These are phyloP conservation scores for Scaptomyza cyrtandrae DNA, from an alignment of 2,888 invertebrate genomes.

Conservation along the genomic window DNA sequence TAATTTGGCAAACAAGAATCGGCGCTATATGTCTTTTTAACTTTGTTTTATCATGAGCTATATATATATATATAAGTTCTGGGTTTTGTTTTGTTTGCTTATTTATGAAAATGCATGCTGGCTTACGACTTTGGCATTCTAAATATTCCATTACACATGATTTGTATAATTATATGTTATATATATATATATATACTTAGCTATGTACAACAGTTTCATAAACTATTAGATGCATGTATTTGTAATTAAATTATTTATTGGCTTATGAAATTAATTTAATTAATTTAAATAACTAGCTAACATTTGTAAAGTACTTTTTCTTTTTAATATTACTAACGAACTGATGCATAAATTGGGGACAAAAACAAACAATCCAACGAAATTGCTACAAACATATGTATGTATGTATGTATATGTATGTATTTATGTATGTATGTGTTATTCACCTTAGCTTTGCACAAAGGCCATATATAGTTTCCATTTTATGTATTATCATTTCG, in stretches of 20 bases:
- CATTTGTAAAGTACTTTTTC: constrained; percentile 55
- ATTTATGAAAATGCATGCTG: constrained; percentile 75
- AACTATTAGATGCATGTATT: constrained; percentile 62
- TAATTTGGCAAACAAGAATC: constrained; percentile 51
- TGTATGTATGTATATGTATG: constrained; percentile 15
- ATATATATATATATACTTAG: constrained; percentile 37
- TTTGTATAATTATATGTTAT: constrained; percentile 43
- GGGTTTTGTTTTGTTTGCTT: not conserved
- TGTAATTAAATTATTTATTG: constrained; percentile 25
- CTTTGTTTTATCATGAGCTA: constrained; percentile 33
- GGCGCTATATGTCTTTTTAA: constrained; percentile 32
- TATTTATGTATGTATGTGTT: constrained; percentile 17
- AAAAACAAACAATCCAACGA: constrained; percentile 67
- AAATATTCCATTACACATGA: constrained; percentile 39
- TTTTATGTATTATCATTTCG: constrained; percentile 22
- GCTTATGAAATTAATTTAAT: constrained; percentile 60
- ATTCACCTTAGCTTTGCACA: constrained; percentile 35
- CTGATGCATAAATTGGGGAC: constrained; percentile 46
- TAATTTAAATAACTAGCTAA: constrained; percentile 79
- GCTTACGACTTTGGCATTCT: constrained; percentile 73
- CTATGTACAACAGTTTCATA: constrained; percentile 78
- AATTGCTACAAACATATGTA: constrained; percentile 54
- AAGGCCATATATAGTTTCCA: constrained; percentile 51
- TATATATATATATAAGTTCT: constrained; percentile 31
- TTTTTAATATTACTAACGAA: constrained; percentile 42